phyloP scores from a whole-genome alignment of 2,888 invertebrate genomes.

The Apotomis capreana region DNA sequence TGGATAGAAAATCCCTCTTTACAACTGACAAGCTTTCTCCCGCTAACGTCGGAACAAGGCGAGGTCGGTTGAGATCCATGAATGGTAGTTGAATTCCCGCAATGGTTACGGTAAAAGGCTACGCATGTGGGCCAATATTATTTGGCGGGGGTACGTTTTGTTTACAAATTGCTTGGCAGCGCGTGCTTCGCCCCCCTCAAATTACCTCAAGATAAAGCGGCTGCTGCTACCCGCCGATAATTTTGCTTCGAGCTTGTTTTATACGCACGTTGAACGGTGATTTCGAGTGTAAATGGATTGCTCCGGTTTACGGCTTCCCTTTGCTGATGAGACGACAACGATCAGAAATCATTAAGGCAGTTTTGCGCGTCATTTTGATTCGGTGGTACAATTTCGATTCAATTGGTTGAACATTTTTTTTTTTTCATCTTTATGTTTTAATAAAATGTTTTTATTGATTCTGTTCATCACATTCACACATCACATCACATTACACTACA shows the following conservation, averaged over 20 bases:
- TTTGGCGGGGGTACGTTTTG: conserved; percentile 76
- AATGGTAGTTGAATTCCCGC: conserved; percentile 70
- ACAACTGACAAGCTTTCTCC: conserved; percentile 30
- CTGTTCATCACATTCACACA: too few species aligned
- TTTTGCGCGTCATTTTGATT: neutral
- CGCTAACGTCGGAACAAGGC: conserved; percentile 10
- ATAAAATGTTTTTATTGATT: neutral
- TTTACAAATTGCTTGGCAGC: conserved; percentile 77
- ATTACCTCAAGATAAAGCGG: conserved; percentile 61
- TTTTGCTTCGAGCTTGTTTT: conserved; percentile 70
- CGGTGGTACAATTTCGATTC: neutral
- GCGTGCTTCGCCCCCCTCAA: conserved; percentile 67
- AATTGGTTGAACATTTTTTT: conserved; percentile 9
- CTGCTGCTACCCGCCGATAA: conserved; percentile 67
- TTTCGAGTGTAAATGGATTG: conserved; percentile 66
- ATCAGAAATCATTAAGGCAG: conserved; percentile 27
- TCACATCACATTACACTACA: too few species aligned
- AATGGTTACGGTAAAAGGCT: conserved; percentile 63
- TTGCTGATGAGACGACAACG: conserved; percentile 37
- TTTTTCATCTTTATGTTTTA: too few species aligned
- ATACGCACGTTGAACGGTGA: conserved; percentile 64
- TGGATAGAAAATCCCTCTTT: conserved; percentile 34
- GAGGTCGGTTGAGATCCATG: conserved; percentile 58
- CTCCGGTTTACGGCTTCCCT: conserved; percentile 61
- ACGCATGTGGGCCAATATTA: conserved; percentile 64